phyloP scores from a whole-genome alignment of 2,888 invertebrate species.

The Oscheius onirici region DNA sequence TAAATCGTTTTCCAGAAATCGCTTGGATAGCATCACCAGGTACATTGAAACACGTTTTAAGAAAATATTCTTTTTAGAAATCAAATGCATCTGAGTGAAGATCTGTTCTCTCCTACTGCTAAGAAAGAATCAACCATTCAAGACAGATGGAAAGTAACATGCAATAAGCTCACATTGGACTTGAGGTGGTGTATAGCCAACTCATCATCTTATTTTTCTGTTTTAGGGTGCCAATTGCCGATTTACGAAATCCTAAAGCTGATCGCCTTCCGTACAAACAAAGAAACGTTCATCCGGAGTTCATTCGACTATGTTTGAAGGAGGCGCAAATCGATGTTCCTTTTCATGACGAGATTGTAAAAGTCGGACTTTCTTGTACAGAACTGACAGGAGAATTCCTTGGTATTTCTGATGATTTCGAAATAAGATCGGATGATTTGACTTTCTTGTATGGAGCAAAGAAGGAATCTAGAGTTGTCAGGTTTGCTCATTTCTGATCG shows the following conservation, averaged over 20 bases:
- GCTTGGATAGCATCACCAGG: constrained; percentile 16
- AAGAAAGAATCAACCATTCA: constrained; percentile 7
- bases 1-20: background rate
- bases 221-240: constrained; percentile 55
- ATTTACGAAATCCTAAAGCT: constrained; percentile 47
- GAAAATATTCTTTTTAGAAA: background rate
- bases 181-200: constrained; percentile 23
- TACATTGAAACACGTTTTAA: background rate
- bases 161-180: constrained; percentile 42
- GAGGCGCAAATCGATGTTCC: constrained; percentile 50
- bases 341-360: constrained; percentile 23
- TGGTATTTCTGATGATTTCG: constrained; percentile 28
- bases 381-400: constrained; percentile 41
- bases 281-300: constrained; percentile 61
- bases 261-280: constrained; percentile 44
- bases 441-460: constrained; percentile 35
- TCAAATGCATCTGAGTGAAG: constrained; percentile 35
- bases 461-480: constrained; percentile 19
- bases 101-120: constrained; percentile 35
- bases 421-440: constrained; percentile 33
- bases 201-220: background rate
- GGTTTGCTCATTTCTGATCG: background rate
- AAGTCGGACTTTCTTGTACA: constrained; percentile 29
- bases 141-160: constrained; percentile 29
- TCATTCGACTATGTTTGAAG: constrained; percentile 49